Evolutionary conservation across 2,797 vertebrate genomes (phyloP).

Genomic region (Aphelocoma californica): DNA sequence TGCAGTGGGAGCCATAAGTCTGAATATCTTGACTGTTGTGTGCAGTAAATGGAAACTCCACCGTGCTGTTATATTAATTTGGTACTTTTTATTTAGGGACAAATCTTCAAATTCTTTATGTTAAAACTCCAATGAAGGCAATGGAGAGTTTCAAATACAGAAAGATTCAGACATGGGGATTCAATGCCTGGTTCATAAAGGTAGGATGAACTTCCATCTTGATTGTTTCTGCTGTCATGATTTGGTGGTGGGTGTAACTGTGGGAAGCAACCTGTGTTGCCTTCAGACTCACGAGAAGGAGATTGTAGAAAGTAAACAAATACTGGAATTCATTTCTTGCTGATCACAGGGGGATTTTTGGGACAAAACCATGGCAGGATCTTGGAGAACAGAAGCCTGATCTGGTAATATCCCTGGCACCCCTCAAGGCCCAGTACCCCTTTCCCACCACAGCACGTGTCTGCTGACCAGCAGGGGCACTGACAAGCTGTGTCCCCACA

Average conservation of each 20-base stretch:
- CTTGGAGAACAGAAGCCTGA: neutral
- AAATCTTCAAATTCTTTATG: neutral
- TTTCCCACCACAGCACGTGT: accelerated
- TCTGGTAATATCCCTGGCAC: neutral
- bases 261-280: neutral
- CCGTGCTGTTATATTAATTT: slow-evolving; percentile 14
- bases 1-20: slow-evolving; percentile 32
- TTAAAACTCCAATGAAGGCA: neutral
- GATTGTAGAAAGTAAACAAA: neutral
- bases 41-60: slow-evolving; percentile 13
- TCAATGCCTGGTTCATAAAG: neutral
- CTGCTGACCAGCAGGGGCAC: neutral
- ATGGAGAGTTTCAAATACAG: neutral
- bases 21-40: slow-evolving; percentile 31
- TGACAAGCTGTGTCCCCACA: neutral
- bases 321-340: neutral
- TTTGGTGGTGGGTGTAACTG: neutral
- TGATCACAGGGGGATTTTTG: neutral
- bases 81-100: slow-evolving; percentile 6
- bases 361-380: neutral
- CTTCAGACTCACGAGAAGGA: neutral
- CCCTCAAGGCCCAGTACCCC: accelerated
- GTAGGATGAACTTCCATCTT: neutral
- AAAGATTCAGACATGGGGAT: neutral
- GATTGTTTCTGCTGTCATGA: neutral